Conservation (phyloP, 1,140 invertebrate species). For the Brachionus rubens region DNA sequence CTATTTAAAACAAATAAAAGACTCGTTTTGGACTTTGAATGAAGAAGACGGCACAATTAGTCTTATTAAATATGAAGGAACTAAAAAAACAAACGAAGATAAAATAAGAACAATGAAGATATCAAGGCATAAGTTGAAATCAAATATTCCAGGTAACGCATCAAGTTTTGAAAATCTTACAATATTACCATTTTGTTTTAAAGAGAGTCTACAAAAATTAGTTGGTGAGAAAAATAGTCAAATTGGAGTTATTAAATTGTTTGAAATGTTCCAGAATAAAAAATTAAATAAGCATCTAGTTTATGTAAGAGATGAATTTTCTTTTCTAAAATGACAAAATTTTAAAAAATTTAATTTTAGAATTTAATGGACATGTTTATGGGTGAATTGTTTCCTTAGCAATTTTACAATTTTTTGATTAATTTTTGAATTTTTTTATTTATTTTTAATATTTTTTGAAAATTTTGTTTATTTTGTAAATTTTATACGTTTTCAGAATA, state of each 20-base stretch:
- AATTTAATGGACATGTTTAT: background rate
- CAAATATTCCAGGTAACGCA: slow-evolving; percentile 57
- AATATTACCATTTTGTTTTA: background rate
- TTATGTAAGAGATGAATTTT: slow-evolving; percentile 78
- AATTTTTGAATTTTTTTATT: too few species aligned
- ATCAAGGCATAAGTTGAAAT: slow-evolving; percentile 58
- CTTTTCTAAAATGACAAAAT: background rate
- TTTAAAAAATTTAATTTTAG: background rate
- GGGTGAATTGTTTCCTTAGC: background rate
- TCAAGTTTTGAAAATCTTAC: background rate
- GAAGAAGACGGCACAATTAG: slow-evolving; percentile 64
- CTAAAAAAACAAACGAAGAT: slow-evolving; percentile 67
- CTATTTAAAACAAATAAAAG: slow-evolving; percentile 75
- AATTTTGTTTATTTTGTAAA: too few species aligned
- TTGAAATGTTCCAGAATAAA: slow-evolving; percentile 78
- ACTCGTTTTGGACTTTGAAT: slow-evolving; percentile 82
- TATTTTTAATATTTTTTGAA: too few species aligned
- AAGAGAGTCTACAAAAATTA: slow-evolving; percentile 73
- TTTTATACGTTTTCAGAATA: too few species aligned
- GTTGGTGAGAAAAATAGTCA: slow-evolving; percentile 79
- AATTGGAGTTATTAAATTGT: slow-evolving; percentile 77
- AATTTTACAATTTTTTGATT: too few species aligned
- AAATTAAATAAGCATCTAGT: slow-evolving; percentile 83
- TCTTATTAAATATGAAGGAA: slow-evolving; percentile 49
- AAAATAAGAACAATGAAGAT: slow-evolving; percentile 64